Evolutionary conservation across 53 echinoderm and acorn worm species (phyloP), one percentile per base, ranked within the genome.

Genomic region (Holothuria leucospilota): DNA sequence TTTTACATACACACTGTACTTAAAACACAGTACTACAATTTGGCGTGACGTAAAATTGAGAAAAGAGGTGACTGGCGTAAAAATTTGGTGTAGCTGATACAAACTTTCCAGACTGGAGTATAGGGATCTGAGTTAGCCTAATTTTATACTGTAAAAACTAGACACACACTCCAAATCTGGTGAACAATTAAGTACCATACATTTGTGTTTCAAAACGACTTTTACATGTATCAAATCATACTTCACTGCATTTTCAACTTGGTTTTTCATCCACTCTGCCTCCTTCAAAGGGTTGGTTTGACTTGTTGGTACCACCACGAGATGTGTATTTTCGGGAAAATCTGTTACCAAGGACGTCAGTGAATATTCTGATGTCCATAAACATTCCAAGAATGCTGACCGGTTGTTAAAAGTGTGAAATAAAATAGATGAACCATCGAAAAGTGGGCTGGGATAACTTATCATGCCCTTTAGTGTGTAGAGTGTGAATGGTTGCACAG

Each of bases 321-420:
- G 92, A 58, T 92, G 90, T 5, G 82, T 81, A 29, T 90, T 96
- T 20, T 78, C 71, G 8, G 96, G 94, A 30, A 85, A 90, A 5
- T 68, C 59, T 7, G 27, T 62, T 12, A 94, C 51, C 46, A 94
- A 69, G 2, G 86, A 46, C 49, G 49, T 75, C 29, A 94, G 82
- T 20, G 94, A 96, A 46, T 63, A 51, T 38, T 86, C 29, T 12
- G 90, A 90, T 6, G 94, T 96, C 96, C 96, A 96, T 53, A 96
- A 73, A 84, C 92, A 92, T 85, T 96, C 92, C 39, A 94, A 53
- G 77, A 96, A 92, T 2, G 86, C 96, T 38, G 96, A 96, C 20
- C 80, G 87, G 46, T 94, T 92, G 86, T 96, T 90, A 69, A 92
- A 94, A 8, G 92, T 71, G 56, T 96, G 96, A 77, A 96, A 68